Evolutionary conservation across 2,888 invertebrate genomes (phyloP).

Genomic region (Pandemis cinnamomeana): DNA sequence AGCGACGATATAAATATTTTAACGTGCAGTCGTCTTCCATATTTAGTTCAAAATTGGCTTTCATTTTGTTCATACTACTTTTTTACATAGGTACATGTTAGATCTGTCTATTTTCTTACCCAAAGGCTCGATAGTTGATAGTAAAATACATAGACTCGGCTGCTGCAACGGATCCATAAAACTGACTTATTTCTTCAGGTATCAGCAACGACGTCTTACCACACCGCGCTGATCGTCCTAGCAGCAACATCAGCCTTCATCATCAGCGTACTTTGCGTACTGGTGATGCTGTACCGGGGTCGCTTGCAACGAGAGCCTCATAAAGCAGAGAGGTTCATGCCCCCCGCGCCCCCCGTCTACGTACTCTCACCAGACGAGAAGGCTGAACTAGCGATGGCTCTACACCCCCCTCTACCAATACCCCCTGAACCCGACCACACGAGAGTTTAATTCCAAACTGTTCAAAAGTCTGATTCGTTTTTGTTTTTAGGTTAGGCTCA

Average conservation of each 20-base stretch:
- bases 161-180: no score
- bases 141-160: no score
- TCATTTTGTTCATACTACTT: no score
- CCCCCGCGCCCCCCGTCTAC: constrained; percentile 87
- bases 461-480: constrained; percentile 25
- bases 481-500: constrained; percentile 25
- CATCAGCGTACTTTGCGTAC: constrained; percentile 89
- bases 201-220: constrained; percentile 88
- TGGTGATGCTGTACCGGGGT: constrained; percentile 89
- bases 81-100: no score
- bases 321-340: constrained; percentile 85
- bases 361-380: constrained; percentile 88
- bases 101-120: no score
- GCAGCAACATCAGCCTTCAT: constrained; percentile 92
- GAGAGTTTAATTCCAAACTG: constrained; percentile 58
- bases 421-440: constrained; percentile 61
- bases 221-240: constrained; percentile 90
- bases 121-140: no score
- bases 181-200: constrained; percentile 59
- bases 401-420: constrained; percentile 70
- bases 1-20: background rate
- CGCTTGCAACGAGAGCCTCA: constrained; percentile 80
- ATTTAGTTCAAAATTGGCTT: no score
- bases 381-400: constrained; percentile 77
- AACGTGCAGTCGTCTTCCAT: background rate